Conservation (phyloP, 2,113 vertebrate genomes). For the Carassius carassius region DNA sequence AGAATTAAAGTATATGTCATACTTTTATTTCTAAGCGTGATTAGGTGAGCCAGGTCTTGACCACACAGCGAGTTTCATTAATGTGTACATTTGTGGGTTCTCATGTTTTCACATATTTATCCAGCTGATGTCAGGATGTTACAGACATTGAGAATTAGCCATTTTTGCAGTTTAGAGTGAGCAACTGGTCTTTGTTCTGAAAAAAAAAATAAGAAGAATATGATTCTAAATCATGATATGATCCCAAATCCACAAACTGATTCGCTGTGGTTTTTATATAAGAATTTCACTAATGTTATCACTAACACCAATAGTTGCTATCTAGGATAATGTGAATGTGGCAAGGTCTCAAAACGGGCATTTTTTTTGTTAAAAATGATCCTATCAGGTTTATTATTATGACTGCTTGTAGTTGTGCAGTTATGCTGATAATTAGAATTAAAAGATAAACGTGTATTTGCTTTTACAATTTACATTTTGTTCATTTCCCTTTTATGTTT, state of each 20-base stretch:
- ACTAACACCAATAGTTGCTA: neutral
- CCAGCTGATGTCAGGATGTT: neutral
- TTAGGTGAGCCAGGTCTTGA: neutral
- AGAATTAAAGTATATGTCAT: neutral
- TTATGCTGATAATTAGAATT: neutral
- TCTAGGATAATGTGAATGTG: neutral
- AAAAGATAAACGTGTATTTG: neutral
- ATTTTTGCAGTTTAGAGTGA: neutral
- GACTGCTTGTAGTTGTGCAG: neutral
- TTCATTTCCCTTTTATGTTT: neutral
- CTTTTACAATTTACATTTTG: neutral
- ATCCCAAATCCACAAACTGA: neutral
- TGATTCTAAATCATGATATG: neutral
- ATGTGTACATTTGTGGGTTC: neutral
- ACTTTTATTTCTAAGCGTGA: neutral
- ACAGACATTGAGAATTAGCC: neutral
- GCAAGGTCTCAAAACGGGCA: neutral
- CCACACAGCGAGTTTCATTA: neutral
- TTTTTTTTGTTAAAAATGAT: neutral
- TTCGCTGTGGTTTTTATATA: neutral
- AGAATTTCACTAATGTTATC: neutral
- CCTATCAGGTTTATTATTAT: neutral
- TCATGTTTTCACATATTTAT: neutral
- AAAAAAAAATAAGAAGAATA: neutral
- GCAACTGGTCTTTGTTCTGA: neutral